Evolutionary conservation across 2,888 invertebrate genomes (phyloP).

Genomic region (Cephus nigrinus): DNA sequence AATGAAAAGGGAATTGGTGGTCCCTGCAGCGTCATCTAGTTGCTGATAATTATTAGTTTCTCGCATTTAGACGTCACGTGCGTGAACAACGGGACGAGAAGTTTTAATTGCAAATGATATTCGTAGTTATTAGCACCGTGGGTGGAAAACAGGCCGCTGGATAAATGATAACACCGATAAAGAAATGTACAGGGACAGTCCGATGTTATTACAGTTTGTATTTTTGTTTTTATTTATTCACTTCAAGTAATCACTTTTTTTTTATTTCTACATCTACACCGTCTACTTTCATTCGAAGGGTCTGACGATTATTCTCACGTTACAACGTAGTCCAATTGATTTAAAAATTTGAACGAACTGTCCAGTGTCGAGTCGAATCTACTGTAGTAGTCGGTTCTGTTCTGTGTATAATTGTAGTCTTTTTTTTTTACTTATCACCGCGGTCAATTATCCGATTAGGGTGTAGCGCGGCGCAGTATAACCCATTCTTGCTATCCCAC

Average conservation of each 20-base stretch:
- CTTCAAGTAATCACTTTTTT: not conserved
- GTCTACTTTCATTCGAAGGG: not conserved
- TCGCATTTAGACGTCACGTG: not conserved
- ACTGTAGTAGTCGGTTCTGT: constrained; percentile 8
- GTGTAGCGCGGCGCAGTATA: constrained; percentile 10
- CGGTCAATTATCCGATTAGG: not conserved
- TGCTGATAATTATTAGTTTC: not conserved
- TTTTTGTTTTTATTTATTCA: constrained; percentile 10
- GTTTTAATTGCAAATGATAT: constrained; percentile 14
- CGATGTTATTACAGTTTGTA: constrained; percentile 8
- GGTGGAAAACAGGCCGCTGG: constrained; percentile 3
- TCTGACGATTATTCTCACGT: not conserved
- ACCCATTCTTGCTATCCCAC: constrained; percentile 13
- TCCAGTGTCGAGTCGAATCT: not conserved
- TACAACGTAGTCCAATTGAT: not conserved
- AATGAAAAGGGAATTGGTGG: not conserved
- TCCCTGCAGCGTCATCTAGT: not conserved
- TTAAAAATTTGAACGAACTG: not conserved
- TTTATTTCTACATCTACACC: not conserved
- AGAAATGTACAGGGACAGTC: not conserved
- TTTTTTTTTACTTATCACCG: not conserved
- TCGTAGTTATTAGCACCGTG: constrained; percentile 13
- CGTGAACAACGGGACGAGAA: constrained; percentile 1
- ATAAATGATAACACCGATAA: not conserved
- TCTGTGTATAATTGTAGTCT: constrained; percentile 15